These are phyloP conservation scores for Psittacula echo DNA, from an alignment of 2,797 vertebrate genomes.

Conservation along the genomic window DNA sequence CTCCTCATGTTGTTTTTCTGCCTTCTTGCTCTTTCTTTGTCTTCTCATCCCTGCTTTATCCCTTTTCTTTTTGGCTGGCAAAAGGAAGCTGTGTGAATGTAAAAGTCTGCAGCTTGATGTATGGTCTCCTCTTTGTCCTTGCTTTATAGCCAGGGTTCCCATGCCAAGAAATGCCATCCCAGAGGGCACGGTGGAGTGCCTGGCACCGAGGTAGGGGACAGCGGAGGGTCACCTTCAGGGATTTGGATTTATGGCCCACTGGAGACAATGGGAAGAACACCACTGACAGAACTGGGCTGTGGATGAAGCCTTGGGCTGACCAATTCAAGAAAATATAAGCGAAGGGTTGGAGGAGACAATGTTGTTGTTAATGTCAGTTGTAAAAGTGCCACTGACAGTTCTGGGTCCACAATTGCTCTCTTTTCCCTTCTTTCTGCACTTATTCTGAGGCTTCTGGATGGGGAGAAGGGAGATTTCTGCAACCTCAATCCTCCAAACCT, in stretches of 20 bases:
- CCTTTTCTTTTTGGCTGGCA: background rate
- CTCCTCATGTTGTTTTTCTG: background rate
- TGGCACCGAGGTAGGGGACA: background rate
- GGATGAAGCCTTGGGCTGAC: background rate
- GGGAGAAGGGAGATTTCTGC: background rate
- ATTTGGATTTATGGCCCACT: background rate
- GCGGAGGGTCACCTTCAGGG: background rate
- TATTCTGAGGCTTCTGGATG: background rate
- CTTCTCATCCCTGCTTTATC: background rate
- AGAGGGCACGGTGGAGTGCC: background rate
- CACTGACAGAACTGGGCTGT: background rate
- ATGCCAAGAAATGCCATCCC: background rate
- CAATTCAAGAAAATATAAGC: background rate
- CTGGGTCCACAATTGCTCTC: accelerated
- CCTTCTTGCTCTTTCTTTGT: background rate
- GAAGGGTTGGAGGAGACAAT: background rate
- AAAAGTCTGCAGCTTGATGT: background rate
- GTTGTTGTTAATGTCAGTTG: background rate
- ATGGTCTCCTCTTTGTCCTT: background rate
- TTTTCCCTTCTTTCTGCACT: background rate
- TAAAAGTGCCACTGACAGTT: background rate
- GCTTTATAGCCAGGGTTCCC: background rate
- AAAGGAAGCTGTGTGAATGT: background rate
- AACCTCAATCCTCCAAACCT: background rate
- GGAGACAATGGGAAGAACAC: background rate